These are phyloP conservation scores for Pocillopora meandrina DNA, from an alignment of 92 coral and sea anemone genomes.

Conservation along the genomic window DNA sequence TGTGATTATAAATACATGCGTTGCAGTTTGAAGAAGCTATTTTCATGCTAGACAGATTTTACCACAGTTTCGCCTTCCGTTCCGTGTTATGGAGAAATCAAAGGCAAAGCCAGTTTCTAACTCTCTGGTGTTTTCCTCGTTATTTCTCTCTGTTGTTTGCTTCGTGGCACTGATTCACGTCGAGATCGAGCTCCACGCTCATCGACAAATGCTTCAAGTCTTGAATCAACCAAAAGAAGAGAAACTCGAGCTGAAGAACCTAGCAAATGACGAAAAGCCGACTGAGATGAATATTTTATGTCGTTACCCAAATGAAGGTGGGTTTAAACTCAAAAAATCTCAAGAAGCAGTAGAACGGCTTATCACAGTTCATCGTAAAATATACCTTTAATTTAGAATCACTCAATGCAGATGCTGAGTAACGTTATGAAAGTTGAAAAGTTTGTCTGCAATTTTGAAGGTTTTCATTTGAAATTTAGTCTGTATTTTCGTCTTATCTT, in stretches of 20 bases:
- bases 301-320: constrained; percentile 24
- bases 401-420: no score
- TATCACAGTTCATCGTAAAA: no score
- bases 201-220: constrained; percentile 31
- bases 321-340: background rate
- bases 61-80: background rate
- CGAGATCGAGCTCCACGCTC: constrained; percentile 20
- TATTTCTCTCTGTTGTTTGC: constrained; percentile 20
- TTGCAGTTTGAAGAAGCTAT: background rate
- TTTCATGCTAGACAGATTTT: background rate
- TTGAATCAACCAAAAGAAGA: constrained; percentile 14
- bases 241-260: background rate
- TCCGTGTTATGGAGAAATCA: background rate
- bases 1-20: background rate
- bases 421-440: no score
- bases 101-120: background rate
- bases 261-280: constrained; percentile 4
- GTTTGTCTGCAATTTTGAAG: no score
- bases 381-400: no score
- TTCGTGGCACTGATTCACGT: constrained; percentile 22
- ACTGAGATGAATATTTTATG: background rate
- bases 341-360: no score
- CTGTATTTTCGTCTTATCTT: no score
- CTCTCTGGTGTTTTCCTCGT: background rate
- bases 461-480: no score